Evolutionary conservation across 2,888 invertebrate genomes (phyloP), one percentile per base, ranked within the genome.

Genomic region (Encarsia formosa): DNA sequence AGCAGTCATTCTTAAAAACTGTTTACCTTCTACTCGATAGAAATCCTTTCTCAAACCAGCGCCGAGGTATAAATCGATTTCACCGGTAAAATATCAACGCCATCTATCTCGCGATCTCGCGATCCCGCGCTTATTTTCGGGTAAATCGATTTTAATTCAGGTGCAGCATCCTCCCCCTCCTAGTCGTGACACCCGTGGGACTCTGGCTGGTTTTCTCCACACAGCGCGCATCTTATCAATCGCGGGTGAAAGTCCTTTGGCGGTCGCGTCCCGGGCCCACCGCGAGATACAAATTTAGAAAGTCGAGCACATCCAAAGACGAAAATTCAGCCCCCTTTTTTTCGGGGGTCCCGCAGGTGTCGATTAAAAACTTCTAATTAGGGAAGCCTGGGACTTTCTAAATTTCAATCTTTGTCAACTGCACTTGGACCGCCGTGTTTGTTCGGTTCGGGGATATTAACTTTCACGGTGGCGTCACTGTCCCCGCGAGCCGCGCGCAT

Each of bases 231-330:
- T 57, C 57, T 54, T 54, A 56, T 59, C 56, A 56, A 58, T 58
- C 54, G 57, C 20, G 48, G 62, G 70, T 67, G 70, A 70, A 70
- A 70, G 70, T 70, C n/a, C n/a, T n/a, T n/a, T n/a, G 67, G 66
- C 59, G 62, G 49, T 35, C 18, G 35, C 5, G 18, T 15, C 9
- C 24, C n/a, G 46, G 45, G 46, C 31, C 15, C n/a, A 5, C 49
- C 37, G 42, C 61, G 63, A 64, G 62, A 66, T 67, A 65, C 66
- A 64, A 69, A 68, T 70, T 71, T 71, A 71, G 71, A 71, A 70
- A 71, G 70, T 63, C 65, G 60, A 63, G 62, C 59, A 59, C 40
- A 50, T n/a, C n/a, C n/a, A n/a, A n/a, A n/a, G n/a, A n/a, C 49
- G 46, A 48, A 51, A 47, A 49, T 24, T 6, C 9, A 19, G 16